Percentiles rank a stretch among this genome's conserved stretches.
These are phyloP conservation scores for Meloe dianella DNA, from an alignment of 2,888 invertebrate species.

Conservation along the genomic window DNA sequence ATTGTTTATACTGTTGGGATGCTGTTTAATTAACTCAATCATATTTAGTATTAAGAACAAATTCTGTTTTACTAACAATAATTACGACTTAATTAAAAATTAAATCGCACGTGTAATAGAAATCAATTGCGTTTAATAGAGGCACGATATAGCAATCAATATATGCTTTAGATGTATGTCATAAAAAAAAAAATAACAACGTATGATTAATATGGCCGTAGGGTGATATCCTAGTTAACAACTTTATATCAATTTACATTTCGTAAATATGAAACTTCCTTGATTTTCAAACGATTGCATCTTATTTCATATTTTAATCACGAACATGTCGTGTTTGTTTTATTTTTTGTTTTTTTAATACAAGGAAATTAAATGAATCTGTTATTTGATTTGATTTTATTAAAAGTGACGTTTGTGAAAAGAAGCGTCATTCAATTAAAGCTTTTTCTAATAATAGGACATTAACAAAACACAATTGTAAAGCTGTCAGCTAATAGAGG, in stretches of 20 bases:
- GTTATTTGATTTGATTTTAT: background rate
- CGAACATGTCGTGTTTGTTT: background rate
- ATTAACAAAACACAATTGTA: background rate
- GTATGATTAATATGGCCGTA: background rate
- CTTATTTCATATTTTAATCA: slow-evolving; percentile 2
- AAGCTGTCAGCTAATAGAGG: slow-evolving; percentile 1
- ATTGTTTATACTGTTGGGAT: too few relatives aligned
- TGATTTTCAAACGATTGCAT: slow-evolving; percentile 13
- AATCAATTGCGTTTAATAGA: background rate
- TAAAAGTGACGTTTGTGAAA: too few relatives aligned
- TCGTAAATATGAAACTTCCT: slow-evolving; percentile 14
- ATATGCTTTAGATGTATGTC: background rate
- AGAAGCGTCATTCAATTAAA: too few relatives aligned
- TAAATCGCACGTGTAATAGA: slow-evolving; percentile 6
- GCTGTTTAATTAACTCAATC: background rate
- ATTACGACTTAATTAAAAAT: background rate
- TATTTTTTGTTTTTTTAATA: background rate
- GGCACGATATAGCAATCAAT: background rate
- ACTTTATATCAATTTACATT: slow-evolving; percentile 11
- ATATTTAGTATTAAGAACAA: background rate
- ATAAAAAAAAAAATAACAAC: background rate
- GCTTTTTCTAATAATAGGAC: too few relatives aligned
- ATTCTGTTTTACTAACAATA: background rate
- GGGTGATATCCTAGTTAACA: slow-evolving; percentile 12
- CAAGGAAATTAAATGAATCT: background rate